These are phyloP conservation scores for Enteromius argenteus DNA, from an alignment of 2,797 vertebrate genomes.

Conservation along the genomic window DNA sequence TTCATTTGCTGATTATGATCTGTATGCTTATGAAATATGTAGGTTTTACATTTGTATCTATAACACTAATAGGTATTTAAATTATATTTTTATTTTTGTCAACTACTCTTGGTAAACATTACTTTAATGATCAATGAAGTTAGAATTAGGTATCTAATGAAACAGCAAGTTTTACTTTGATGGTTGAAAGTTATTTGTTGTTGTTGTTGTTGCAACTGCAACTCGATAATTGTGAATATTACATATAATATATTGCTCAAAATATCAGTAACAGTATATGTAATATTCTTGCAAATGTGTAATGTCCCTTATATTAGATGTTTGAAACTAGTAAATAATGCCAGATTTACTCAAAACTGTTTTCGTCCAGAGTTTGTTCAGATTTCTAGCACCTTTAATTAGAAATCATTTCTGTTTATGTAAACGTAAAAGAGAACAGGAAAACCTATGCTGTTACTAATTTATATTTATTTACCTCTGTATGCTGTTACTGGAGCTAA, in stretches of 20 bases:
- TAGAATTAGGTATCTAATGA: background rate
- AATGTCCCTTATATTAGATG: background rate
- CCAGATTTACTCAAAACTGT: background rate
- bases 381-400: slow-evolving; percentile 43
- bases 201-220: background rate
- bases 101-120: background rate
- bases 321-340: background rate
- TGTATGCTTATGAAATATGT: background rate
- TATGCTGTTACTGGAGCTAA: background rate
- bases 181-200: background rate
- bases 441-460: background rate
- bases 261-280: background rate
- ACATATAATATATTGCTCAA: background rate
- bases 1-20: background rate
- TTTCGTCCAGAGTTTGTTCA: slow-evolving; percentile 29
- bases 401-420: slow-evolving; percentile 28
- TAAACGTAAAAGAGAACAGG: background rate
- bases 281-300: slow-evolving; percentile 15
- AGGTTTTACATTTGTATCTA: background rate
- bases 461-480: background rate
- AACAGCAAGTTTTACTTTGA: background rate
- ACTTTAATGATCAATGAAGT: background rate
- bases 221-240: background rate
- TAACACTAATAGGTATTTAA: background rate
- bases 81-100: background rate